These are phyloP conservation scores for Lamprologus speciosus DNA, from an alignment of 2,113 vertebrate genomes.

Conservation along the genomic window DNA sequence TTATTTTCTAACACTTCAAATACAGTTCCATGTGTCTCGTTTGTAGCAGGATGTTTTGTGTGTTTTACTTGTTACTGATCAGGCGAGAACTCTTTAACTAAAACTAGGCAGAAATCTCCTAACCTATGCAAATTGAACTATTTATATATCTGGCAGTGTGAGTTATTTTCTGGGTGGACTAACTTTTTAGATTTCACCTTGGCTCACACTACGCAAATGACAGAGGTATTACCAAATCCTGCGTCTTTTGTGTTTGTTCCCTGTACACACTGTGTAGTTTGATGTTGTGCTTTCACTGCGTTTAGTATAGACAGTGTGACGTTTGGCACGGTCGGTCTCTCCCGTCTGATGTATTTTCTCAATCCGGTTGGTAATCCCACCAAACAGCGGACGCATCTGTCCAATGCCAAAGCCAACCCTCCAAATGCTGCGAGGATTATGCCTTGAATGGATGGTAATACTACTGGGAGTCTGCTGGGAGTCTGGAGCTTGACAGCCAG, in stretches of 20 bases:
- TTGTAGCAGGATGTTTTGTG: not conserved
- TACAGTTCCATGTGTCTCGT: not conserved
- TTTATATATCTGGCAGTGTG: not conserved
- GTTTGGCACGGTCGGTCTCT: constrained; percentile 3
- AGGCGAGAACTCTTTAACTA: not conserved
- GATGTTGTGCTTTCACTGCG: not conserved
- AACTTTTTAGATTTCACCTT: not conserved
- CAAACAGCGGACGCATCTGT: constrained; percentile 58
- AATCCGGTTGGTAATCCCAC: constrained; percentile 56
- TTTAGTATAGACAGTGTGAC: not conserved
- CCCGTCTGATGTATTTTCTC: constrained; percentile 49
- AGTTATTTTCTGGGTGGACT: not conserved
- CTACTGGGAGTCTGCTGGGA: constrained; percentile 33
- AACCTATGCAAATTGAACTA: not conserved
- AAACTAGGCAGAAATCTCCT: not conserved
- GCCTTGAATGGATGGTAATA: constrained; percentile 41
- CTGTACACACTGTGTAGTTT: not conserved
- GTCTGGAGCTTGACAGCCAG: constrained; percentile 42
- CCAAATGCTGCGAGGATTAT: constrained; percentile 61
- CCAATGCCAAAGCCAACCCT: constrained; percentile 32
- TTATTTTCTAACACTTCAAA: not conserved
- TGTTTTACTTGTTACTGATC: not conserved
- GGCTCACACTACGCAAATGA: not conserved
- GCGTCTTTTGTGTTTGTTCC: not conserved
- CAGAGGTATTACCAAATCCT: not conserved